Base-by-base conservation (phyloP, 2,888 invertebrate species). In the Drosophila testacea region DNA sequence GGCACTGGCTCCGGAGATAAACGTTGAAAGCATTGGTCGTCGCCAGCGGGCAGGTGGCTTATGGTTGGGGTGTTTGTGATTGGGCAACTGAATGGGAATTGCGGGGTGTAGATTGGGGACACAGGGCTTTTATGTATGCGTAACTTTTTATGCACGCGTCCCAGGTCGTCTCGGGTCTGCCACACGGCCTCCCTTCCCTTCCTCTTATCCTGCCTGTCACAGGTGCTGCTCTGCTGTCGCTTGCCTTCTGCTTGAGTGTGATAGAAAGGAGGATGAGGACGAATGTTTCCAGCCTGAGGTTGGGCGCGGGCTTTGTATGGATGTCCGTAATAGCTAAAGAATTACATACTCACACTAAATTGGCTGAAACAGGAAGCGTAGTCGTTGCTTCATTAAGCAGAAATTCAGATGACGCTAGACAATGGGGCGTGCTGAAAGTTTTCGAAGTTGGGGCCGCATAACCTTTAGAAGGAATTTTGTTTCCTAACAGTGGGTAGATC, bases 261-360 rank as follows among this genome's bases (percentile, higher is more conserved):
- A 7, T 22, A 6, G 10, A 22, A 10, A 4, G 13, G 22, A 7
- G 13, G 13, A 22, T 22, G 13, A 13, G 13, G 13, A 7, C 13
- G 42, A 39, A 22, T n/a, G n/a, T 11, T 55, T 28, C 28, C 13
- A 27, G 50, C 28, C 28, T 28, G 56, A 34, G 56, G 64, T 47
- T 51, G 60, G 39, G 59, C 10, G 46, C 10, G 51, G 54, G 50
- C 42, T 32, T 44, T 63, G 64, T 70, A 65, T 74, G 80, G 59
- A 59, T 76, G 82, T 79, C 83, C 85, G 84, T 91, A 91, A 91
- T 91, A 87, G 91, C 84, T 91, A 90, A 91, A 91, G 90, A 91
- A 91, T 91, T 91, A 91, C 90, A 91, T 89, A 89, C 90, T 90
- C 90, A 91, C 90, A 90, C 90, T 89, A 91, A 91, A 91, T 91